Conservation (phyloP, 1,140 invertebrate genomes). For the Drosophila micromelanica region DNA sequence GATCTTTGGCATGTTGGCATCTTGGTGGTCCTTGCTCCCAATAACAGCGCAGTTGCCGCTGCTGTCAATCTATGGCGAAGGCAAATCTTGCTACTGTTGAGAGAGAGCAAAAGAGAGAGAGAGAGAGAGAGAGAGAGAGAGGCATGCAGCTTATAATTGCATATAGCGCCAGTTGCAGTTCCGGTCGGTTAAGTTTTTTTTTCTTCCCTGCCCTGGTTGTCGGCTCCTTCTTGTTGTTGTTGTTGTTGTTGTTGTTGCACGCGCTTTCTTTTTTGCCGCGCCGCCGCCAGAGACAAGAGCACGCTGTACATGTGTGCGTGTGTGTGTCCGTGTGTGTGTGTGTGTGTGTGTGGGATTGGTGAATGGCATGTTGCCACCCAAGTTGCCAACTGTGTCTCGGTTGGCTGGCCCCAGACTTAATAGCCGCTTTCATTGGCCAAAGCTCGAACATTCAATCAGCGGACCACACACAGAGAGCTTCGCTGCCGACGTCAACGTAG, state of each 20-base stretch:
- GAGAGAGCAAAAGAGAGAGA: too few relatives aligned
- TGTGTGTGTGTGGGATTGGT: slow-evolving; percentile 71
- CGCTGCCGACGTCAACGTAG: slow-evolving; percentile 1
- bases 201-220: slow-evolving; percentile 35
- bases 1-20: slow-evolving; percentile 49
- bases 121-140: not conserved
- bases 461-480: slow-evolving; percentile 59
- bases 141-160: slow-evolving; percentile 66
- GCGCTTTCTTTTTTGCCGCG: slow-evolving; percentile 80
- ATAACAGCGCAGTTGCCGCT: slow-evolving; percentile 45
- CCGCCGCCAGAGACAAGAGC: slow-evolving; percentile 43
- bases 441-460: slow-evolving; percentile 65
- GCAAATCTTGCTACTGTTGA: slow-evolving; percentile 77
- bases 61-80: slow-evolving; percentile 78
- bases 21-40: slow-evolving; percentile 61
- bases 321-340: slow-evolving; percentile 49
- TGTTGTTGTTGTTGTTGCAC: slow-evolving; percentile 56
- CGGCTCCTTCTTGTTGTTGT: slow-evolving; percentile 5
- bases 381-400: slow-evolving; percentile 67
- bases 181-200: slow-evolving; percentile 76
- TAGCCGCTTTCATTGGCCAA: slow-evolving; percentile 79
- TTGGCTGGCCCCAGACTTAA: slow-evolving; percentile 69
- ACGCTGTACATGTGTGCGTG: slow-evolving; percentile 10
- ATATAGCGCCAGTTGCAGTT: slow-evolving; percentile 82
- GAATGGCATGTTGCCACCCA: slow-evolving; percentile 81